A percentile compares a stretch with the other conserved stretches of the same genome.
Conservation (phyloP, 2,888 invertebrate species). For the Hoplodrina blanda region DNA sequence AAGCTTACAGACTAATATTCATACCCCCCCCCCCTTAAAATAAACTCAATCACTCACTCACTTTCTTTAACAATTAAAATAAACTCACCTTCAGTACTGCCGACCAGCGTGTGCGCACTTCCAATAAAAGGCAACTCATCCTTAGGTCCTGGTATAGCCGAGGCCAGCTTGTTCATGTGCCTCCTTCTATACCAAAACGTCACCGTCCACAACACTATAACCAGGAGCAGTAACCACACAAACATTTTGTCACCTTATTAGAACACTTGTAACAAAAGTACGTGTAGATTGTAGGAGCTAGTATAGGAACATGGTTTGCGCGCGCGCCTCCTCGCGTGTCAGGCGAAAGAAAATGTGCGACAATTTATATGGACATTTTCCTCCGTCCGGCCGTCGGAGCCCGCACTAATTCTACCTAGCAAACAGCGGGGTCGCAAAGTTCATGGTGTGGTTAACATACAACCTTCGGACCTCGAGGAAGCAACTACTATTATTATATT, state of each 20-base stretch:
- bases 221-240: constrained; percentile 69
- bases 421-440: constrained; percentile 70
- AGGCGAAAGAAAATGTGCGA: constrained; percentile 32
- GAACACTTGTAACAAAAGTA: constrained; percentile 26
- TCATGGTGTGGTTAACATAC: constrained; percentile 67
- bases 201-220: constrained; percentile 68
- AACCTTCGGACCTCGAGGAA: constrained; percentile 71
- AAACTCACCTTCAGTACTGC: constrained; percentile 77
- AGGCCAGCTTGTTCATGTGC: constrained; percentile 77
- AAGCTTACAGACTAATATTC: too few species aligned
- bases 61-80: background rate
- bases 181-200: constrained; percentile 75
- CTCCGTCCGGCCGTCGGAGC: constrained; percentile 45
- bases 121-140: constrained; percentile 76
- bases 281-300: constrained; percentile 16
- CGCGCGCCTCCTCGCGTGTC: constrained; percentile 44
- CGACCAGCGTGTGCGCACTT: constrained; percentile 72
- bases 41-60: too few species aligned
- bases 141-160: constrained; percentile 64
- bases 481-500: constrained; percentile 54
- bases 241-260: constrained; percentile 69
- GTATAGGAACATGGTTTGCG: constrained; percentile 27
- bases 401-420: constrained; percentile 67
- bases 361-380: constrained; percentile 58
- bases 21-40: too few species aligned